These are phyloP conservation scores for Netelia melanura DNA, from an alignment of 2,888 invertebrate species.

Conservation along the genomic window DNA sequence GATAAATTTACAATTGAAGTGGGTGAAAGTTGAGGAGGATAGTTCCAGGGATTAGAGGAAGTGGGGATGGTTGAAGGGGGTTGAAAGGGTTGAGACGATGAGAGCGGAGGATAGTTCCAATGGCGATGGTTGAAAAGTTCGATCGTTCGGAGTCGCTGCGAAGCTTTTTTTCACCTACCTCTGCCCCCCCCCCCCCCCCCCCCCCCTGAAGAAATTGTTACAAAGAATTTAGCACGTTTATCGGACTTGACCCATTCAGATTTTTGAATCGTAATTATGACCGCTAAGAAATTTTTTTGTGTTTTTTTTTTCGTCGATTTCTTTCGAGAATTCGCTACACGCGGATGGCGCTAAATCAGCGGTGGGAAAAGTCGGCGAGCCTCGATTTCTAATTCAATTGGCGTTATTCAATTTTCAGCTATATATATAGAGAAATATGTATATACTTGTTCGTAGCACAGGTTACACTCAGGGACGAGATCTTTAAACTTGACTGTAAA, in stretches of 20 bases:
- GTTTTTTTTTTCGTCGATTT: background rate
- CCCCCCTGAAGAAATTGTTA: slow-evolving; percentile 30
- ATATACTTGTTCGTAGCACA: background rate
- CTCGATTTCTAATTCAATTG: background rate
- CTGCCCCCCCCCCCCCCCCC: background rate
- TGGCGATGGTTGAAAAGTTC: slow-evolving; percentile 44
- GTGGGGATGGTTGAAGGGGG: background rate
- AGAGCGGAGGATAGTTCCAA: background rate
- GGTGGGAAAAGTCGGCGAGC: background rate
- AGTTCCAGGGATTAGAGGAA: background rate
- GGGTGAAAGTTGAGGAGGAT: slow-evolving; percentile 55
- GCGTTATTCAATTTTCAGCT: background rate
- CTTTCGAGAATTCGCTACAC: slow-evolving; percentile 6
- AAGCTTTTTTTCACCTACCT: background rate
- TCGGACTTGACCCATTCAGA: background rate
- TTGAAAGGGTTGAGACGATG: background rate
- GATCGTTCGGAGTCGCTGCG: slow-evolving; percentile 35
- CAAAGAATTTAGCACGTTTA: slow-evolving; percentile 32
- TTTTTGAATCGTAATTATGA: background rate
- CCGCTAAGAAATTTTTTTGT: background rate
- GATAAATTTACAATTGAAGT: slow-evolving; percentile 79
- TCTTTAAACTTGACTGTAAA: too few species aligned
- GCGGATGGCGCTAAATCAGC: background rate
- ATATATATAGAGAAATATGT: background rate
- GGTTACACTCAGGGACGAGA: too few species aligned